Evolutionary conservation across 1,140 invertebrate species (phyloP).

Genomic region (Calliopsis andreniformis): DNA sequence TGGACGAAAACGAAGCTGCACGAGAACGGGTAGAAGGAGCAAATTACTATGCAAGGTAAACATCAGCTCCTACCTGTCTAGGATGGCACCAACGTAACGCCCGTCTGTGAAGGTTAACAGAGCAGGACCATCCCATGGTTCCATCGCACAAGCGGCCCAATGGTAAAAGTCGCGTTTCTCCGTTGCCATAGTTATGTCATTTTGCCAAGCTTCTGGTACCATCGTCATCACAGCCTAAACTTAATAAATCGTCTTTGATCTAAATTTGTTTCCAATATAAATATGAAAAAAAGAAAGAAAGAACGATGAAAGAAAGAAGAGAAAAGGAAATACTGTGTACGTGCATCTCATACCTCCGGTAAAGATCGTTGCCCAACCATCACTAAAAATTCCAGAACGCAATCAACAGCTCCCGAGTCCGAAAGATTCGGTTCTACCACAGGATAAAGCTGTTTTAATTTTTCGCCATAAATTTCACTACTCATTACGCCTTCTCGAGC

Average conservation of each 20-base stretch:
- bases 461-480: conserved; percentile 88
- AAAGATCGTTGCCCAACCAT: conserved; percentile 94
- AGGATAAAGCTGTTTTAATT: conserved; percentile 95
- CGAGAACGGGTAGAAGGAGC: conserved; percentile 17
- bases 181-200: conserved; percentile 94
- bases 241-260: background rate
- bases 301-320: no score
- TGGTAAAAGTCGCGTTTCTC: conserved; percentile 98
- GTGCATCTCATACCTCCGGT: conserved; percentile 87
- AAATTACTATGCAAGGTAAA: conserved; percentile 12
- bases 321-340: no score
- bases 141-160: conserved; percentile 98
- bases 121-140: conserved; percentile 99
- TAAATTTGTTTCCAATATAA: no score
- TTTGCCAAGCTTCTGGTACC: conserved; percentile 99
- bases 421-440: conserved; percentile 99
- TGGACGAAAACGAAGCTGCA: conserved; percentile 27
- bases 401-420: conserved; percentile 98
- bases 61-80: conserved; percentile 85
- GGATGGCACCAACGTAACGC: conserved; percentile 95
- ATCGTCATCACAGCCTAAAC: conserved; percentile 97
- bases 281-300: no score
- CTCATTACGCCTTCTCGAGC: conserved; percentile 99
- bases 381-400: conserved; percentile 98
- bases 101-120: conserved; percentile 99